Evolutionary conservation across 1,140 invertebrate species (phyloP).

Genomic region (Dendrolimus punctatus): DNA sequence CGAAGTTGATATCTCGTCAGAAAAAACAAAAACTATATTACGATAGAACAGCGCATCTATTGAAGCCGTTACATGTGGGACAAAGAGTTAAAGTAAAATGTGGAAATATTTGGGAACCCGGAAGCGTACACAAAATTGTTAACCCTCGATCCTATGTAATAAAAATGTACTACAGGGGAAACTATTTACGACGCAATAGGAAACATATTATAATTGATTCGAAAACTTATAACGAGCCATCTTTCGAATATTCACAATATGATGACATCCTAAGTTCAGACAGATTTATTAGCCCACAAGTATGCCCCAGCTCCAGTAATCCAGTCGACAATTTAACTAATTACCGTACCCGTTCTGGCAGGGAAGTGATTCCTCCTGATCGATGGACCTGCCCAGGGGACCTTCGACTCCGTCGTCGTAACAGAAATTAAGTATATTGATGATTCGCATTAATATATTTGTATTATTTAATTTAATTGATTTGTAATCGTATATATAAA

Average conservation of each 20-base stretch:
- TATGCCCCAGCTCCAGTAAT: background rate
- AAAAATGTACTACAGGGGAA: constrained; percentile 2
- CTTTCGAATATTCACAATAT: no score
- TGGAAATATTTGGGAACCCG: constrained; percentile 2
- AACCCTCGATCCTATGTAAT: background rate
- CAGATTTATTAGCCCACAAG: background rate
- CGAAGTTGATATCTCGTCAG: constrained; percentile 8
- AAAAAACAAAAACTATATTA: constrained; percentile 8
- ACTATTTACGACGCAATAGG: background rate
- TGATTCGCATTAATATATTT: no score
- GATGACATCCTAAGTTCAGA: no score
- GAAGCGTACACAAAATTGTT: background rate
- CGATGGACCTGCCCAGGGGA: constrained; percentile 8
- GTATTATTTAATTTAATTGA: no score
- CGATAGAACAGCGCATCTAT: constrained; percentile 1
- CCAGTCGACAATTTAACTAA: background rate
- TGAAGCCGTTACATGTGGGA: constrained; percentile 5
- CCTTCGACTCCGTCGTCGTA: no score
- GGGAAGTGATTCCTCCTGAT: constrained; percentile 12
- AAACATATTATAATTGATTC: background rate
- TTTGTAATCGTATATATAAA: no score
- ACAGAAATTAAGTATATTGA: no score
- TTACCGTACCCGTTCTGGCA: constrained; percentile 12
- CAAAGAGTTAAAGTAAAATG: constrained; percentile 13
- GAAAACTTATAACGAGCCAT: no score